A percentile compares a stretch with the other conserved stretches of the same genome.
Evolutionary conservation across 2,888 invertebrate species (phyloP).

Genomic region (Notodonta dromedarius): DNA sequence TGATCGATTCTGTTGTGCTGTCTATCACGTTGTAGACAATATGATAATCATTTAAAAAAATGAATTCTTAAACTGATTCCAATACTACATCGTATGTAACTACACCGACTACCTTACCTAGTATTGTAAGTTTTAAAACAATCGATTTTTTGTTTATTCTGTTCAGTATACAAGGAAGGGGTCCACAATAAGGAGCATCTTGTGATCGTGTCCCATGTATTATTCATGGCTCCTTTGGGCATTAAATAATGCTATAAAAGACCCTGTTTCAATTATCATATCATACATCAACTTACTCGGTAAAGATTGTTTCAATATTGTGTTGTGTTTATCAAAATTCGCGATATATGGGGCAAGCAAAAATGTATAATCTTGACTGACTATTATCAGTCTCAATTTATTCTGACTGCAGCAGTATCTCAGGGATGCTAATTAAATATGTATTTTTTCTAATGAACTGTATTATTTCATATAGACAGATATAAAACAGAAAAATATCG

Average conservation of each 20-base stretch:
- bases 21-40: slow-evolving; percentile 39
- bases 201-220: neutral
- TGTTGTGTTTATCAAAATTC: neutral
- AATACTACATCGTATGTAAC: no score
- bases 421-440: no score
- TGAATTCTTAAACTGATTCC: slow-evolving; percentile 9
- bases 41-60: slow-evolving; percentile 30
- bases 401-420: no score
- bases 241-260: neutral
- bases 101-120: no score
- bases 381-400: no score
- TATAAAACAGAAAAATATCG: no score
- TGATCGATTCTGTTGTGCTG: slow-evolving; percentile 43
- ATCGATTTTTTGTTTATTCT: slow-evolving; percentile 22
- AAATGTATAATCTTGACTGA: neutral
- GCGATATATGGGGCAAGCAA: neutral
- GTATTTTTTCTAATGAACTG: no score
- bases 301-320: neutral
- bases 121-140: slow-evolving; percentile 7
- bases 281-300: slow-evolving; percentile 6
- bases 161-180: slow-evolving; percentile 13
- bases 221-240: slow-evolving; percentile 1
- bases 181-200: neutral
- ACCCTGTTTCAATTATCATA: slow-evolving; percentile 9
- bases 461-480: no score